Base-by-base conservation (phyloP, 2,113 vertebrate genomes). In the Patagioenas fasciata region DNA sequence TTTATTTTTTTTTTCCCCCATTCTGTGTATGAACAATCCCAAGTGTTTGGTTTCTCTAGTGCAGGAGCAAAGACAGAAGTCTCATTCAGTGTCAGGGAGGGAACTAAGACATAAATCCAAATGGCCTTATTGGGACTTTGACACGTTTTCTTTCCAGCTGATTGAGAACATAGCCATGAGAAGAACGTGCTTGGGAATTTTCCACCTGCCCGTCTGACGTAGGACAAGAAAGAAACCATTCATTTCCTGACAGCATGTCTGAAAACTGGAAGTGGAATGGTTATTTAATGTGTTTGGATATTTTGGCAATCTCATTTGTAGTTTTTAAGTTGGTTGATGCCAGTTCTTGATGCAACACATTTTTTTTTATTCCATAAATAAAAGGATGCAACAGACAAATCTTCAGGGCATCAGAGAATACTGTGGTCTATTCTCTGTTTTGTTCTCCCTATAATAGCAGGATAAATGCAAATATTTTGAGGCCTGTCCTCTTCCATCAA, bases 121-220 rank as follows among this genome's bases (percentile, higher is more conserved):
- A 42, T 94, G 36, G 85, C 42, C 34, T 89, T 93, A 42, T 21
- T 85, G 85, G 58, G 66, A 72, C 58, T 82, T 91, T 21, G 70
- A 81, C 81, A 89, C 53, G 16, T 67, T 89, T 91, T 53, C 70
- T 91, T 94, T 93, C 62, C 66, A 89, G 54, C 78, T 89, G 88
- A 57, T 82, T 85, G 90, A 91, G 80, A 95, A 62, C 66, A 80
- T 67, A 91, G 62, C 88, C 82, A 62, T 1, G 8, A 92, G 62
- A 93, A 85, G 54, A 95, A 90, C 15, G 8, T 95, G 82, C 85
- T 83, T 94, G 82, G 67, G 85, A 91, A 85, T 88, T 92, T 91
- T 97, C 82, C 88, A 96, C 91, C 88, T 94, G 92, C 80, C 67
- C 31, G 18, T 93, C 90, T 95, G 90, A 94, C 4, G 8, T 5